Evolutionary conservation across 2,113 vertebrate genomes (phyloP).

Genomic region (Morone saxatilis): DNA sequence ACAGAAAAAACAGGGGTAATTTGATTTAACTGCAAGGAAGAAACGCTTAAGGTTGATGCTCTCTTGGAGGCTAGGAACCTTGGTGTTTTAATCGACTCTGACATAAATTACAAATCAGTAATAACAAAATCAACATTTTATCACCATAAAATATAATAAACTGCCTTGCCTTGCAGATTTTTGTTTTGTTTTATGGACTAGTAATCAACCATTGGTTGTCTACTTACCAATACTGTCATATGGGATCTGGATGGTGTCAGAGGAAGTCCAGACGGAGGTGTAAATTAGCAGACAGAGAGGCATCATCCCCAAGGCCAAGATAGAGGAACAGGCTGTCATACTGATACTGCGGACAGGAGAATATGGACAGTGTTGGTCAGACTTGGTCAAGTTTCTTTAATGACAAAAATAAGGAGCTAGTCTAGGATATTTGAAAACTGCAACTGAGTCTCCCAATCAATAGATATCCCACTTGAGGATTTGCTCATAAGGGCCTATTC

Average conservation of each 20-base stretch:
- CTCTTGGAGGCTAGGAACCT: too few relatives aligned
- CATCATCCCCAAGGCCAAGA: constrained; percentile 98
- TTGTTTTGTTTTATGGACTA: background rate
- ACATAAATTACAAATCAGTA: too few relatives aligned
- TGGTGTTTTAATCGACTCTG: too few relatives aligned
- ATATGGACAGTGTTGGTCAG: constrained; percentile 9
- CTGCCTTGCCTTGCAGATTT: background rate
- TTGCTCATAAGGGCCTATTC: background rate
- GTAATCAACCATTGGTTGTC: background rate
- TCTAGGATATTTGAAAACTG: background rate
- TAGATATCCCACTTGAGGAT: background rate
- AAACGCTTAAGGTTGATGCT: too few relatives aligned
- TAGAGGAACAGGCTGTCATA: constrained; percentile 96
- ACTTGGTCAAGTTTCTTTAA: background rate
- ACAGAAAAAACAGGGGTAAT: too few relatives aligned
- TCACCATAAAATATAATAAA: too few relatives aligned
- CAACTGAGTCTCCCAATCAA: background rate
- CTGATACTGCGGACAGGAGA: constrained; percentile 88
- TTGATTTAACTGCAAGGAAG: too few relatives aligned
- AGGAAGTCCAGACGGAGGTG: constrained; percentile 89
- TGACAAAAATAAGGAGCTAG: background rate
- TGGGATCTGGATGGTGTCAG: constrained; percentile 87
- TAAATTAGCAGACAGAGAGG: constrained; percentile 94
- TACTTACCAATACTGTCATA: constrained; percentile 93
- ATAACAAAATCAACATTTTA: too few relatives aligned